A percentile compares a stretch with the other conserved stretches of the same genome.
These are phyloP conservation scores for Drosophila nikananu DNA, from an alignment of 1,140 invertebrate genomes.

Conservation along the genomic window DNA sequence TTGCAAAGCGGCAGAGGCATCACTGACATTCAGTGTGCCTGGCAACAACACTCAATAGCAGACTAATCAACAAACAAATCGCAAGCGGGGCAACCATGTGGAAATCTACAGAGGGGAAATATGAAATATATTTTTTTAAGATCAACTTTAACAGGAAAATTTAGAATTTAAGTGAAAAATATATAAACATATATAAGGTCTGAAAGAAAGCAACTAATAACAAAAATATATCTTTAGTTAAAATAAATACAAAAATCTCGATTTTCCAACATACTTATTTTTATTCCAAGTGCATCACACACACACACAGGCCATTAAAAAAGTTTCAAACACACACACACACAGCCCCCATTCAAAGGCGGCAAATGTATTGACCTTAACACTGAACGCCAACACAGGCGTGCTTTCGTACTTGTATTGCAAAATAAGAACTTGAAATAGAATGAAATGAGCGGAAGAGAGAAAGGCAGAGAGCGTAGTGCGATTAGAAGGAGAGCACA, in stretches of 20 bases:
- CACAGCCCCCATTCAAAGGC: slow-evolving; percentile 30
- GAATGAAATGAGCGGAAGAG: slow-evolving; percentile 32
- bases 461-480: slow-evolving; percentile 20
- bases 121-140: not conserved
- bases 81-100: slow-evolving; percentile 51
- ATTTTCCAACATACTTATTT: no score
- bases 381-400: slow-evolving; percentile 63
- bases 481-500: slow-evolving; percentile 33
- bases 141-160: not conserved
- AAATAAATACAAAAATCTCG: not conserved
- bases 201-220: not conserved
- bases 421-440: slow-evolving; percentile 73
- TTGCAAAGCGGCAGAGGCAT: slow-evolving; percentile 24
- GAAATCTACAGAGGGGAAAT: slow-evolving; percentile 29
- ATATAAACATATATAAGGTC: not conserved
- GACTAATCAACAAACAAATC: slow-evolving; percentile 73
- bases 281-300: slow-evolving; percentile 23
- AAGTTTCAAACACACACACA: slow-evolving; percentile 13
- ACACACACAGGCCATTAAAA: not conserved
- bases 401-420: slow-evolving; percentile 16
- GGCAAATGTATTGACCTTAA: slow-evolving; percentile 81
- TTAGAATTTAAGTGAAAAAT: not conserved
- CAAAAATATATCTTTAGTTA: no score
- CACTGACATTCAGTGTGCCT: slow-evolving; percentile 34
- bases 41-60: slow-evolving; percentile 66